Percentiles rank a stretch among this genome's conserved stretches.
phyloP scores from a whole-genome alignment of 1,140 invertebrate genomes.

The Ridgeia piscesae region DNA sequence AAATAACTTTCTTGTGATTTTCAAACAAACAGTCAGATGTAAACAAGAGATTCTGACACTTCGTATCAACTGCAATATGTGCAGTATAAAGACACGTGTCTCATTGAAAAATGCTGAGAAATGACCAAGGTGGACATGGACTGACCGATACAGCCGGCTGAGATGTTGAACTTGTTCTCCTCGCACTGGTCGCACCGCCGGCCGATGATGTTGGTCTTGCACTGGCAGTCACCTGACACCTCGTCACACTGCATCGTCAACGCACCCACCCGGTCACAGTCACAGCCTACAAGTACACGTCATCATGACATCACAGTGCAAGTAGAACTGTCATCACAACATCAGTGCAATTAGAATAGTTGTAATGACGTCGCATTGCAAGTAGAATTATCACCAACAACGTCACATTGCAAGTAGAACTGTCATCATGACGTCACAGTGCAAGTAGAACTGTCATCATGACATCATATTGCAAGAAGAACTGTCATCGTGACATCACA shows the following conservation, averaged over 20 bases:
- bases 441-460: neutral
- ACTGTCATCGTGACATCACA: no score
- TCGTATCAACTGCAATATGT: no score
- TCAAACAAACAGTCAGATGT: neutral
- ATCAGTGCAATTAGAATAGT: no score
- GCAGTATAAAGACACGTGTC: no score
- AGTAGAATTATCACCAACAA: no score
- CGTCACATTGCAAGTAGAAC: no score
- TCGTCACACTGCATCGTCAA: conserved; percentile 74
- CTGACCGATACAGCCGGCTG: conserved; percentile 55
- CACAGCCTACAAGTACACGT: conserved; percentile 64
- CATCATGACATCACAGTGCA: conserved; percentile 8
- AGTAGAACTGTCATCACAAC: no score
- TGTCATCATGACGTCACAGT: neutral
- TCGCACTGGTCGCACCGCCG: conserved; percentile 81
- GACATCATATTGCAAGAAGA: no score
- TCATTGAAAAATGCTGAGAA: neutral
- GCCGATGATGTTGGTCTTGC: conserved; percentile 83
- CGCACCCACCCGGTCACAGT: conserved; percentile 81
- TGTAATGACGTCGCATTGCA: no score
- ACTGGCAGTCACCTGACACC: conserved; percentile 79
- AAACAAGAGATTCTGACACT: no score
- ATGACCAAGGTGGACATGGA: neutral
- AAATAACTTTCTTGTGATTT: neutral
- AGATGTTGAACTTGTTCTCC: conserved; percentile 61